Evolutionary conservation across 2,888 invertebrate species (phyloP), one percentile per base, ranked within the genome.

Genomic region (Thelaira solivaga): DNA sequence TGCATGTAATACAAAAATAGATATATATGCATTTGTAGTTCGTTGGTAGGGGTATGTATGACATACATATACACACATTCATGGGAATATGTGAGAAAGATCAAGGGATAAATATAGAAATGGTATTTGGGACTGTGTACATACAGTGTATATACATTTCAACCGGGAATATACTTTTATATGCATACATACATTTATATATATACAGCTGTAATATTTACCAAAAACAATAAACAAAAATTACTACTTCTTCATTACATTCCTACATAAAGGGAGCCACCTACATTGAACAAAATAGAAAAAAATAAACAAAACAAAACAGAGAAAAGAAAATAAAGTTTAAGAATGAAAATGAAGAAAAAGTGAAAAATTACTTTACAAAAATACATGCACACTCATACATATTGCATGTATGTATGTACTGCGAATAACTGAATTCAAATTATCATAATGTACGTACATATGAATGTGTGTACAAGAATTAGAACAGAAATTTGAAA

Each of bases 91-190:
- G 47, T 20, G 39, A 47, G 47, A 11, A 31, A 31, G 55, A 49
- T 16, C 39, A 67, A 67, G 61, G 55, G 65, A 55, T 72, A 47
- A 26, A 71, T 59, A 68, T 75, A 36, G 39, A 45, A 75, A 62
- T 68, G 45, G 61, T 29, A 67, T 45, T 67, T 43, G 43, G 51
- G 47, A 45, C 51, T 67, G 51, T 59, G 67, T 68, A 75, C 67
- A n/a, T n/a, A n/a, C n/a, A n/a, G n/a, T n/a, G n/a, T n/a, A n/a
- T n/a, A n/a, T n/a, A n/a, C n/a, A n/a, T 36, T 61, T 64, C 45
- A 62, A 8, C 67, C 61, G 53, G 67, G 61, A 62, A 68, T 47
- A 62, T 75, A 4, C 13, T 13, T 68, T 20, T 34, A 11, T 11
- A 36, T 26, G 6, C 26, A 26, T 26, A 39, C 2, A 7, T 39